Evolutionary conservation across 2,113 vertebrate species (phyloP), one percentile per base, ranked within the genome.

Genomic region (Canis aureus): DNA sequence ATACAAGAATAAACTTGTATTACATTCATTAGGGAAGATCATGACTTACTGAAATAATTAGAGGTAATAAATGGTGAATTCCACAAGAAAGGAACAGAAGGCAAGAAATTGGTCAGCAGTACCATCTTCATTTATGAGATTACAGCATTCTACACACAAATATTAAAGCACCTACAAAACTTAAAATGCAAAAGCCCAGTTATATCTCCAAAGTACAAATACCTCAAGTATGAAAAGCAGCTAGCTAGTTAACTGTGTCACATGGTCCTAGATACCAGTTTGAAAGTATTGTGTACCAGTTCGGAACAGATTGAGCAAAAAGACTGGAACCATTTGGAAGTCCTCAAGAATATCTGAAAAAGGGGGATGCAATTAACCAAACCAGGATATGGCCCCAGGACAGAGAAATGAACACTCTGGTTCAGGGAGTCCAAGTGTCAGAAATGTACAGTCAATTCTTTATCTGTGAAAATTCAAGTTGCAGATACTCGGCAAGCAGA

Each of bases 291-390:
- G 92, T 82, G 55, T 66, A 86, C 38, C 85, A 92, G 66, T 96
- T 81, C 91, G 94, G 92, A 91, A 96, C 76, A 96, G 79, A 96
- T 16, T 91, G 94, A 92, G 76, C 35, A 93, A 95, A 91, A 95
- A 79, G 66, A 74, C 55, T 13, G 13, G 92, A 97, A 96, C 62
- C 81, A 96, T 87, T 95, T 90, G 74, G 81, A 96, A 97, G 86
- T 89, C 66, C 57, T 92, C 74, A 89, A 93, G 88, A 96, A 88
- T 96, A 96, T 96, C 71, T 87, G 90, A 66, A 96, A 94, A 60
- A 73, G 85, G 13, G 81, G 43, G 97, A 95, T 62, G 51, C 81
- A 97, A 95, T 93, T 93, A 94, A 91, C 66, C 91, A 97, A 94
- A 92, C 51, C 74, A 95, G 73, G 73, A 95, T 91, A 64, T 96